Evolutionary conservation across 2,113 vertebrate genomes (phyloP).

Genomic region (Gallinago undulata): DNA sequence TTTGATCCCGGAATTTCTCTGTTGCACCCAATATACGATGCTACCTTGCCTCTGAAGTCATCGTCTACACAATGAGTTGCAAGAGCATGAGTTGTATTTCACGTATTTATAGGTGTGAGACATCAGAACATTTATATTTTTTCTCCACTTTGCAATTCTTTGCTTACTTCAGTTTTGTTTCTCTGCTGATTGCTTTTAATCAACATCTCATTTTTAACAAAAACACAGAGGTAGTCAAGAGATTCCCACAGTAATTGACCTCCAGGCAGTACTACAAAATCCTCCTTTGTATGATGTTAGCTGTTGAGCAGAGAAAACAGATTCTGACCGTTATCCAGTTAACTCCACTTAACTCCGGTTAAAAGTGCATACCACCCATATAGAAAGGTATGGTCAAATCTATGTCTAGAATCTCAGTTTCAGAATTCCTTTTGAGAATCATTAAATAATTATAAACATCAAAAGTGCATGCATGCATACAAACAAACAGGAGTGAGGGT

Average conservation of each 20-base stretch:
- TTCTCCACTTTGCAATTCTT: neutral
- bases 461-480: neutral
- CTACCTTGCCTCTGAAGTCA: neutral
- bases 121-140: neutral
- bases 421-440: neutral
- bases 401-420: neutral
- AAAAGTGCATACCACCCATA: neutral
- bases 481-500: neutral
- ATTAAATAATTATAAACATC: neutral
- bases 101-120: neutral
- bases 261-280: neutral
- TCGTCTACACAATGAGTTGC: neutral
- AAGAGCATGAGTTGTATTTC: neutral
- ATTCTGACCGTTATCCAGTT: neutral
- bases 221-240: neutral
- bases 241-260: neutral
- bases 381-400: neutral
- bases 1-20: neutral
- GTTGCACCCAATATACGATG: accelerated
- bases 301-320: neutral
- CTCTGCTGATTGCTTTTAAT: neutral
- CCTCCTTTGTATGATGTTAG: neutral
- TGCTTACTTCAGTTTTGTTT: neutral
- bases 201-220: neutral
- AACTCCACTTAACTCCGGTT: neutral